A percentile compares a stretch with the other conserved stretches of the same genome.
Conservation (phyloP, 2,797 vertebrate genomes). For the Pempheris klunzingeri region DNA sequence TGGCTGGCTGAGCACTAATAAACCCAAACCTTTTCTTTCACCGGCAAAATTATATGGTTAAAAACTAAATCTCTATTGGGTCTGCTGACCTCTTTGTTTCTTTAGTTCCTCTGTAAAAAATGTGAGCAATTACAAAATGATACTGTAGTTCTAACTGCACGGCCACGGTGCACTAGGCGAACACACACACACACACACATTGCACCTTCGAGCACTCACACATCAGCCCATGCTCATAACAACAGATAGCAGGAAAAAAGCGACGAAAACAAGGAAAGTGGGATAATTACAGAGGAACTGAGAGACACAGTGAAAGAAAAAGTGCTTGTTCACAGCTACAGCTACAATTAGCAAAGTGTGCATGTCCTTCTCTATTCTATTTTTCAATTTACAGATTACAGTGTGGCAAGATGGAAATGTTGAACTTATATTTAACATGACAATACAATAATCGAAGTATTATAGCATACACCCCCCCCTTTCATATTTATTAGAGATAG, state of each 20-base stretch:
- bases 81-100: constrained; percentile 27
- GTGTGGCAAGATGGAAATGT: too few species aligned
- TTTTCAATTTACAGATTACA: too few species aligned
- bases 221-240: background rate
- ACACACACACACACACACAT: background rate
- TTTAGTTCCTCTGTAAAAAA: constrained; percentile 1
- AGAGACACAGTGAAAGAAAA: constrained; percentile 17
- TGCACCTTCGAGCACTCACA: background rate
- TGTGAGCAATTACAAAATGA: background rate
- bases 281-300: constrained; percentile 44
- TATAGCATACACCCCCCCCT: too few species aligned
- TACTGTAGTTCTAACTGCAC: background rate
- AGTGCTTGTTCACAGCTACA: constrained; percentile 35
- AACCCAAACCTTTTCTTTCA: constrained; percentile 28
- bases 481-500: too few species aligned
- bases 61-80: constrained; percentile 17
- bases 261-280: background rate
- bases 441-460: too few species aligned
- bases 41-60: constrained; percentile 41
- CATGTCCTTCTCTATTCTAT: constrained; percentile 6
- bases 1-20: constrained; percentile 41
- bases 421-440: too few species aligned
- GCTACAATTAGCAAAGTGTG: constrained; percentile 55
- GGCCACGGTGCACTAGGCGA: background rate
- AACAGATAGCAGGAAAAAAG: background rate